Base-by-base conservation (phyloP, 2,797 vertebrate genomes). In the Spea hammondii region DNA sequence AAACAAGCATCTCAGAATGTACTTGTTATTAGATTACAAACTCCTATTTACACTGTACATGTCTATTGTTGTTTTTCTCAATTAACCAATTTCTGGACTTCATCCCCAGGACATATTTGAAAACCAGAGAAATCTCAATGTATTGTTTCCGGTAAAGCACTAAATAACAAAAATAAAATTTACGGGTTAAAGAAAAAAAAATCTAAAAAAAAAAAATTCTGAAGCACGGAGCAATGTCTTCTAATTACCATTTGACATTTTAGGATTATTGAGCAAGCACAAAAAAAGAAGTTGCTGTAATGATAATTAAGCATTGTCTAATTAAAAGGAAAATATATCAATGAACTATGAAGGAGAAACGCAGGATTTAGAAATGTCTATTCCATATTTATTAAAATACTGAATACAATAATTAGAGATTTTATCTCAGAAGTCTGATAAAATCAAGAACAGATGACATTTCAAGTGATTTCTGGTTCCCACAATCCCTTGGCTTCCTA, bases 391-490 rank as follows among this genome's bases (percentile, higher is more conserved):
- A 86, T 80, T 82, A 84, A 83, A 82, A 86, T 76, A 79, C 79
- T 70, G 83, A 72, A 79, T 47, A 82, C 48, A 84, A 82, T 80
- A 86, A 84, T 51, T 70, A 80, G 84, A 84, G 80, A 78, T 72
- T 76, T 83, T 82, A 72, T 87, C 82, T 84, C 78, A 55, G 72
- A 79, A 74, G 68, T 83, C 82, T n/a, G 59, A 84, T 11, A 90
- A 69, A 80, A 84, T 81, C 82, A 85, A 86, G 82, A 86, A 86
- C 82, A 86, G 79, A 88, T 85, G 82, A 84, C 70, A 92, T 86
- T 86, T 81, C 84, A 84, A 79, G 82, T 85, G 71, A 87, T 86
- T 86, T 81, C 14, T 75, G 79, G 82, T 89, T 87, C 82, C 84
- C 83, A 83, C 83, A 88, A 84, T 86, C 82, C 85, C 79, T 83